Base-by-base conservation (phyloP, 2,113 vertebrate genomes). In the Hyla sarda region DNA sequence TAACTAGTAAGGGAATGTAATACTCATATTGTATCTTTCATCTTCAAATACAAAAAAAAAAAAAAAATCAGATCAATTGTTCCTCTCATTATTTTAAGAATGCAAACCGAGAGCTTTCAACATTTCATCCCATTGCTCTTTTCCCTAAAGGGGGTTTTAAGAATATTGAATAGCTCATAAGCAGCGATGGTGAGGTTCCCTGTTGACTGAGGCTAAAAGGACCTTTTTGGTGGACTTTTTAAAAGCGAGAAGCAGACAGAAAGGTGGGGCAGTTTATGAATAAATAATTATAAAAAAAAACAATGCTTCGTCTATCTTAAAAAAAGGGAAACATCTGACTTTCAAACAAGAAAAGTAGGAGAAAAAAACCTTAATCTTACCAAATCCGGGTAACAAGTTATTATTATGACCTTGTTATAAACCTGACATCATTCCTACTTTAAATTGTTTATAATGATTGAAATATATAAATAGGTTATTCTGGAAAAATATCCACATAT, bases 51-150 rank as follows among this genome's bases (percentile, higher is more conserved):
- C 1, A 6, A 2, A 25, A 6, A 25, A 48, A 47, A 45, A 45
- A 45, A 73, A 73, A n/a, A 41, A 41, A 13, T 21, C 19, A n/a
- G 41, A 13, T 25, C n/a, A 23, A 48, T 48, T 48, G 23, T 47
- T 25, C n/a, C 72, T 73, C 34, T 48, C n/a, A 74, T 74, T 47
- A 74, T 25, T 74, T 45, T 74, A 48, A 74, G 23, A 47, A 74
- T 25, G 13, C 41, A 74, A 25, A 1, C 1, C 41, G 8, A 41
- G 32, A 41, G 67, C 12, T 48, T 48, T 74, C 41, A 41, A 45
- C 37, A 25, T 74, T 74, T 74, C 41, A 47, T 74, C 41, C 71
- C 41, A 45, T 48, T 47, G 23, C 72, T 48, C 17, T 45, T 73
- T 45, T 12, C 41, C n/a, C 41, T 28, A 2, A 23, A 48, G n/a